Percentiles rank a stretch among this genome's conserved stretches.
These are phyloP conservation scores for Eclectus roratus DNA, from an alignment of 2,113 vertebrate genomes.

Conservation along the genomic window DNA sequence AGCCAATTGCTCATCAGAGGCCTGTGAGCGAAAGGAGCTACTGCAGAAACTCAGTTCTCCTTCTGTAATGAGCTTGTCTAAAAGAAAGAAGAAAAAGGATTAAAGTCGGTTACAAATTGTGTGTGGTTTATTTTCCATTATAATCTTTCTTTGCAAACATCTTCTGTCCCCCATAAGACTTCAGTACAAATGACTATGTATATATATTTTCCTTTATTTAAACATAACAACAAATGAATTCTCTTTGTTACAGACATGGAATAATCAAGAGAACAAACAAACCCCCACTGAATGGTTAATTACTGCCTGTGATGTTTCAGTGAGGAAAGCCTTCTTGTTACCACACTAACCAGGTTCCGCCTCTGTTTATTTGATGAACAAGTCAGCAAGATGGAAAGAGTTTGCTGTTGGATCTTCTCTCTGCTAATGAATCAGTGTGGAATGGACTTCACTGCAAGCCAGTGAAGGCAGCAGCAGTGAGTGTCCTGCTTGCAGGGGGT, in stretches of 20 bases:
- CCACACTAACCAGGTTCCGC: neutral
- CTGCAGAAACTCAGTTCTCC: constrained; percentile 46
- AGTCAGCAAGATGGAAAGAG: neutral
- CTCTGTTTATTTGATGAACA: neutral
- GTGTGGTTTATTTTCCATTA: constrained; percentile 33
- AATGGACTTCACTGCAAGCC: neutral
- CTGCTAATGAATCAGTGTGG: neutral
- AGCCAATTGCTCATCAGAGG: constrained; percentile 63
- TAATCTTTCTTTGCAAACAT: neutral
- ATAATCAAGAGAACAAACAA: neutral
- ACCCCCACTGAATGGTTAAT: neutral
- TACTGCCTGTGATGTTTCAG: neutral
- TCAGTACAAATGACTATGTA: neutral
- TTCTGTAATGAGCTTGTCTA: constrained; percentile 51
- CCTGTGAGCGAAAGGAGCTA: constrained; percentile 20
- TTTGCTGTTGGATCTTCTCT: neutral
- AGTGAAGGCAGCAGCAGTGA: neutral
- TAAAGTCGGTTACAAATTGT: constrained; percentile 7
- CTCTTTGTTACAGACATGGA: neutral
- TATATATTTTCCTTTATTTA: neutral
- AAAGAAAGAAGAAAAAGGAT: constrained; percentile 48
- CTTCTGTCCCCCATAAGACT: neutral
- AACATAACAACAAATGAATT: neutral
- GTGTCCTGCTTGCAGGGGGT: neutral
- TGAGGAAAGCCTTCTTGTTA: neutral